phyloP scores from a whole-genome alignment of 2,113 vertebrate genomes.

The Callipepla californica region DNA sequence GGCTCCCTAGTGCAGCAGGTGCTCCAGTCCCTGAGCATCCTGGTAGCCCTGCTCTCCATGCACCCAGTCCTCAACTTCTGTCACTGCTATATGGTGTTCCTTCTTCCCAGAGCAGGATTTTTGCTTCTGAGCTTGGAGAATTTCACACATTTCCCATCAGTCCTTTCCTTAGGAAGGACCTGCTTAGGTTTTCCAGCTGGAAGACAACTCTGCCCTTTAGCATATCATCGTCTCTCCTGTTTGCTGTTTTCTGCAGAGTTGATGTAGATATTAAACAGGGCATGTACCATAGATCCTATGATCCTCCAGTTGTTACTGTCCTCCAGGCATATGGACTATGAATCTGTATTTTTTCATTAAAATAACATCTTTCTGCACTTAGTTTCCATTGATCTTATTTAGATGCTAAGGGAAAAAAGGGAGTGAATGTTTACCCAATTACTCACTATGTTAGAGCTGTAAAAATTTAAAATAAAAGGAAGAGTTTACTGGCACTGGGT shows the following conservation, averaged over 20 bases:
- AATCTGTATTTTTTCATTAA: neutral
- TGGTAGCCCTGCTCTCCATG: neutral
- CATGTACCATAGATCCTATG: neutral
- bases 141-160: neutral
- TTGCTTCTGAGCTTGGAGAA: neutral
- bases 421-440: neutral
- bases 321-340: neutral
- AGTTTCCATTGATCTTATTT: neutral
- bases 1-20: neutral
- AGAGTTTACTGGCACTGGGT: neutral
- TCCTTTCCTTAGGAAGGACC: rapidly evolving
- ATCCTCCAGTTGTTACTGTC: neutral
- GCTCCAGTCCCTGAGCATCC: neutral
- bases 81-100: neutral
- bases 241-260: neutral
- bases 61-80: neutral
- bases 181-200: neutral
- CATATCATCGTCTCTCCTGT: neutral
- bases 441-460: neutral
- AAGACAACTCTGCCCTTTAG: neutral
- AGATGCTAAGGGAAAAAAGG: neutral
- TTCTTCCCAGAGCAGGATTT: neutral
- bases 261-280: neutral
- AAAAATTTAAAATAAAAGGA: neutral
- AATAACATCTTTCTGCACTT: neutral